Percentiles rank a stretch among this genome's conserved stretches.
Conservation (phyloP, 37 sponge, comb jelly and placozoan species). For the Geodia barretti region DNA sequence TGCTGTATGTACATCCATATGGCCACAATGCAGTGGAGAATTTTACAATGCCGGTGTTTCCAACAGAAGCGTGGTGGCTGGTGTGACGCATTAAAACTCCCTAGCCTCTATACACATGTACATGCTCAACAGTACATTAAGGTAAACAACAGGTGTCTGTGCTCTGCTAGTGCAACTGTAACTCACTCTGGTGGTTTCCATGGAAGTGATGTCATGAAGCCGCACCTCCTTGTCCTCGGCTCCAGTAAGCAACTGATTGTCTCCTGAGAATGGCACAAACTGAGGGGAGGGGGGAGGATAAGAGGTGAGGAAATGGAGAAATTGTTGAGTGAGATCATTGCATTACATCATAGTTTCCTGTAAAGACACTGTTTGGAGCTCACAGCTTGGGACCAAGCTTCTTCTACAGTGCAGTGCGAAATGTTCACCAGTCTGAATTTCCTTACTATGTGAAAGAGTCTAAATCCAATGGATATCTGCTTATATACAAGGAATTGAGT, state of each 20-base stretch:
- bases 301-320: not conserved
- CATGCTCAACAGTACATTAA: not conserved
- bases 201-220: conserved; percentile 63
- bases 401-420: too few relatives aligned
- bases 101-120: not conserved
- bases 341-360: not conserved
- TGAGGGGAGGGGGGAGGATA: not conserved
- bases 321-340: not conserved
- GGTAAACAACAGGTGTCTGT: not conserved
- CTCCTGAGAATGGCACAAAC: conserved; percentile 74
- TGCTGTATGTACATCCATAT: not conserved
- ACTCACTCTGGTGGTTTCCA: conserved; percentile 41
- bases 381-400: too few relatives aligned
- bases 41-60: too few relatives aligned
- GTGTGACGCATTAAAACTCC: not conserved
- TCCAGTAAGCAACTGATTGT: conserved; percentile 65
- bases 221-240: conserved; percentile 85
- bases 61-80: too few relatives aligned
- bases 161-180: not conserved
- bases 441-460: too few relatives aligned
- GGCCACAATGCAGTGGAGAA: not conserved
- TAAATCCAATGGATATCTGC: too few relatives aligned
- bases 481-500: too few relatives aligned
- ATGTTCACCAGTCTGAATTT: too few relatives aligned
- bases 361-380: not conserved